Evolutionary conservation across 2,888 invertebrate genomes (phyloP), one percentile per base, ranked within the genome.

Genomic region (Lasioglossum figueresi): DNA sequence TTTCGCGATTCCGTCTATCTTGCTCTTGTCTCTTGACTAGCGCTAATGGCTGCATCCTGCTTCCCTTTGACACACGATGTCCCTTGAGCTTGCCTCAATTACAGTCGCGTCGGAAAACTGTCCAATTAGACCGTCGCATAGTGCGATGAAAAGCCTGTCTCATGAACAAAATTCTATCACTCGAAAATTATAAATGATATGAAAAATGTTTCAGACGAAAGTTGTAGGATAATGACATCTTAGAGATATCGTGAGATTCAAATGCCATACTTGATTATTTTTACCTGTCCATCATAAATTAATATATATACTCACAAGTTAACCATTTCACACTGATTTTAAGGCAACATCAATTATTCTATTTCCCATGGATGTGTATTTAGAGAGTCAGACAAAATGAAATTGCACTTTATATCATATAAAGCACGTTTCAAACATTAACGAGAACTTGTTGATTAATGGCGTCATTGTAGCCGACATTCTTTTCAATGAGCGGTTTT

Each of bases 31-130:
- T 70, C 34, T 4, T 37, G 40, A n/a, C 68, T 71, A 73, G 56
- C 81, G 81, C 70, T 86, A 83, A 88, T 88, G 88, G 81, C 63
- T 79, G 79, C 82, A 75, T 66, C 19, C 6, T 63, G 68, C 48
- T 73, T 76, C 66, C 43, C 31, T 45, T 70, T 40, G n/a, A n/a
- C 23, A 40, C 70, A 37, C 14, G n/a, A 40, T n/a, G 70, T n/a
- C n/a, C 14, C n/a, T 16, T 37, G 1, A 40, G n/a, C 14, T 14
- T 37, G 10, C 31, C 73, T 34, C 31, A 34, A 34, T 12, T 48
- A 14, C 48, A 48, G 6, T 6, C 27, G 59, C 27, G 19, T 31
- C 12, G 19, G 16, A 19, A 68, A 14, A 34, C 52, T 16, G 12
- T 34, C 12, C 19, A 45, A 3, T 45, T 16, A 19, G 27, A 43